Percentiles rank a stretch among this genome's conserved stretches.
These are phyloP conservation scores for Euzophera pinguis DNA, from an alignment of 2,888 invertebrate genomes.

Conservation along the genomic window DNA sequence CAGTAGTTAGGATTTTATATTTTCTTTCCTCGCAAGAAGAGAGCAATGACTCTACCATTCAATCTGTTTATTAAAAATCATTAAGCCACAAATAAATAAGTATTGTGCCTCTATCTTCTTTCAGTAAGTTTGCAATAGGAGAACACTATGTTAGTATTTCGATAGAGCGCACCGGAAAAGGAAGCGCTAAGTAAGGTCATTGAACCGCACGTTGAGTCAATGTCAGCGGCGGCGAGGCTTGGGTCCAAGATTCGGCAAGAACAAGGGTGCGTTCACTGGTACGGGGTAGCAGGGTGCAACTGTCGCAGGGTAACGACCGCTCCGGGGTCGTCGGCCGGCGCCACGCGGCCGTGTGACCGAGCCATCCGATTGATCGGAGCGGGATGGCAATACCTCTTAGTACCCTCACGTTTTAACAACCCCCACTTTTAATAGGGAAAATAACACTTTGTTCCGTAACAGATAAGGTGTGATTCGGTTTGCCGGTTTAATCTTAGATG, in stretches of 20 bases:
- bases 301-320: conserved; percentile 73
- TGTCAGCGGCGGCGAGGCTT: conserved; percentile 59
- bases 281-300: conserved; percentile 77
- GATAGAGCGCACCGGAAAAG: conserved; percentile 59
- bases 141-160: conserved; percentile 32
- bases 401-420: conserved; percentile 68
- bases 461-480: conserved; percentile 59
- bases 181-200: conserved; percentile 58
- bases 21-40: not conserved
- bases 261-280: conserved; percentile 62
- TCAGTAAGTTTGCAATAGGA: conserved; percentile 22
- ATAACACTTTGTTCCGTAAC: conserved; percentile 54
- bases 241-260: conserved; percentile 71
- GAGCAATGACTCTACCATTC: conserved; percentile 1
- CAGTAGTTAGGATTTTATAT: not conserved
- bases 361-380: conserved; percentile 75
- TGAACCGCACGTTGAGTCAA: conserved; percentile 68
- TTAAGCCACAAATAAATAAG: no score
- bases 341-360: conserved; percentile 71
- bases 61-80: not conserved
- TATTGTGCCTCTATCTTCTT: no score
- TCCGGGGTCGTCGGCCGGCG: conserved; percentile 71
- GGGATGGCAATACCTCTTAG: conserved; percentile 55
- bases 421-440: conserved; percentile 50
- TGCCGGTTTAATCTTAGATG: conserved; percentile 30